Conservation (phyloP, 1,140 invertebrate species). For the Hycleus phaleratus region DNA sequence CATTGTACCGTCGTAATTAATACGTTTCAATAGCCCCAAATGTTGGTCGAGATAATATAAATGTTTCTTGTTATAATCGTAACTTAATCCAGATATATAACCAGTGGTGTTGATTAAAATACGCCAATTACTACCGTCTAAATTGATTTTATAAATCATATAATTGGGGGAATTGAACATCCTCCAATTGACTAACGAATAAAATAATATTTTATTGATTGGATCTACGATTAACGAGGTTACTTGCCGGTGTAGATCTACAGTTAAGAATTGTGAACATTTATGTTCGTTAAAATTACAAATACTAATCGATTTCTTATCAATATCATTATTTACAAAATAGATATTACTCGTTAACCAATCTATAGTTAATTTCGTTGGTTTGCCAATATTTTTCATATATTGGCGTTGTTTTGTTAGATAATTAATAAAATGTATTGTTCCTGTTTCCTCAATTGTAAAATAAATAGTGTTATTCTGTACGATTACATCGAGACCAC, state of each 20-base stretch:
- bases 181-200: slow-evolving; percentile 41
- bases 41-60: slow-evolving; percentile 65
- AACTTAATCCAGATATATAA: slow-evolving; percentile 57
- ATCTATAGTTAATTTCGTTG: slow-evolving; percentile 64
- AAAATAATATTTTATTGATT: slow-evolving; percentile 49
- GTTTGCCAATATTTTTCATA: slow-evolving; percentile 36
- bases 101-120: slow-evolving; percentile 34
- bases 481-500: slow-evolving; percentile 46
- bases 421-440: slow-evolving; percentile 28
- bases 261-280: slow-evolving; percentile 54
- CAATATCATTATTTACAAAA: slow-evolving; percentile 54
- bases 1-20: slow-evolving; percentile 56
- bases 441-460: slow-evolving; percentile 37
- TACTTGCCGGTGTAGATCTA: slow-evolving; percentile 52
- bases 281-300: slow-evolving; percentile 49
- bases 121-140: slow-evolving; percentile 54
- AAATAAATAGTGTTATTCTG: slow-evolving; percentile 38
- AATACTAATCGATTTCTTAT: slow-evolving; percentile 42
- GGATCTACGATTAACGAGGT: slow-evolving; percentile 47
- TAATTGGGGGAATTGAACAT: slow-evolving; percentile 41
- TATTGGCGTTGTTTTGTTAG: slow-evolving; percentile 26
- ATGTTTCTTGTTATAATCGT: slow-evolving; percentile 55
- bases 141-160: slow-evolving; percentile 50
- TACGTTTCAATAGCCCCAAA: slow-evolving; percentile 50
- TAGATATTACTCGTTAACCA: slow-evolving; percentile 74